A percentile compares a stretch with the other conserved stretches of the same genome.
phyloP scores from a whole-genome alignment of 2,888 invertebrate genomes.

The Dryobota labecula region DNA sequence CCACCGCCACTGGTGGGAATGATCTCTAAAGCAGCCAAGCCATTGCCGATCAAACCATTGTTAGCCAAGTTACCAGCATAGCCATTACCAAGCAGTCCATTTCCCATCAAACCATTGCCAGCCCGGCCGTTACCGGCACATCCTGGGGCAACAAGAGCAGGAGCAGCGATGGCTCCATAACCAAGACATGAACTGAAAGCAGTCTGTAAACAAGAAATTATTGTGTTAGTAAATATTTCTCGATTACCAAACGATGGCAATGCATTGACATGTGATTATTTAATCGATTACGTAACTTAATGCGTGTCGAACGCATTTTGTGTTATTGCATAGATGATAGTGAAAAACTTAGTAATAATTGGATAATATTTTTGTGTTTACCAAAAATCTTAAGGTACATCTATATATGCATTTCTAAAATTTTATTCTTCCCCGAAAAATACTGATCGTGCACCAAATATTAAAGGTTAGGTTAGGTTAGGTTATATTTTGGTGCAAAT shows the following conservation, averaged over 20 bases:
- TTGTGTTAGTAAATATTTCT: background rate
- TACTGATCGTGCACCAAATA: too few relatives aligned
- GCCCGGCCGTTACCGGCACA: conserved; percentile 10
- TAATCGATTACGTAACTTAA: background rate
- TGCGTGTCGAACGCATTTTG: background rate
- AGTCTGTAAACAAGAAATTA: background rate
- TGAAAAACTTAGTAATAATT: background rate
- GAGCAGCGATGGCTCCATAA: background rate
- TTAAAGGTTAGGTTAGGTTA: too few relatives aligned
- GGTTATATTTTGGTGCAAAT: too few relatives aligned
- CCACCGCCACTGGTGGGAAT: conserved; percentile 56
- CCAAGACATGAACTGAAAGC: conserved; percentile 15
- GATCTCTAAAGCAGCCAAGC: background rate
- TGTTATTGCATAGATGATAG: background rate
- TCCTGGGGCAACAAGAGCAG: conserved; percentile 8
- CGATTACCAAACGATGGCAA: background rate
- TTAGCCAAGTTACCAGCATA: background rate
- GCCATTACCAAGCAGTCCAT: background rate
- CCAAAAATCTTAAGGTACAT: too few relatives aligned
- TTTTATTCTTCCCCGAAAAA: too few relatives aligned
- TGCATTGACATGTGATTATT: background rate
- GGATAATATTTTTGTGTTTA: too few relatives aligned
- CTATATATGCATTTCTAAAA: too few relatives aligned
- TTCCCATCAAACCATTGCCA: background rate
- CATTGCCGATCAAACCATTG: background rate